Base-by-base conservation (phyloP, 1,140 invertebrate species). In the Adoxophyes honmai region DNA sequence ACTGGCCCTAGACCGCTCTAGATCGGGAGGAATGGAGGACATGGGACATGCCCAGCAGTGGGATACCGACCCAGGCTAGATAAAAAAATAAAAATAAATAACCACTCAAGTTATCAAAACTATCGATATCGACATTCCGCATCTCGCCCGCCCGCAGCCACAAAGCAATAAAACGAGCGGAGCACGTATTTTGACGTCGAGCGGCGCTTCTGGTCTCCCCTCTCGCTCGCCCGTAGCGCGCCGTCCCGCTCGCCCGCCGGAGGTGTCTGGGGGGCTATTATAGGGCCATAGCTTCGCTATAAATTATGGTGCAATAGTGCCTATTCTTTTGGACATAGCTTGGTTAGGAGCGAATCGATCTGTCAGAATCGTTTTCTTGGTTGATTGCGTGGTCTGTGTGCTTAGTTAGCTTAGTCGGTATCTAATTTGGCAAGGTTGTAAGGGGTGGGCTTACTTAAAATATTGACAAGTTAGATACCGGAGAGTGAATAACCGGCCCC, bases 181-280 rank as follows among this genome's bases (percentile, higher is more conserved):
- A 78, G 78, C 85, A 86, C 83, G 83, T 88, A 88, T 88, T 88
- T 88, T 88, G 86, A 88, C 86, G 83, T 83, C 71, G 76, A 84
- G 81, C 81, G 85, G 85, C 85, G 85, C 85, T 88, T 88, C 85
- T 88, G 85, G 81, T 86, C 77, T 54, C 36, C 34, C 68, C 10
- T 86, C 79, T 56, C 70, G 4, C 62, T 88, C 79, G n/a, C 58
- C n/a, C 73, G 37, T 35, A 72, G 70, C 51, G 60, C 56, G 36
- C 33, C 63, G 51, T 85, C 81, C 62, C 75, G 5, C 16, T 85
- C 70, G 16, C 72, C 81, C 55, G 34, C 48, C 67, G 44, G 68
- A 82, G 79, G 79, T 81, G 75, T 78, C 80, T 80, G 74, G 65
- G 64, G 82, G 68, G 75, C 81, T 84, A 88, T 88, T 86, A 88